Conservation (phyloP, 1,140 invertebrate species). For the Metopolophium dirhodum region DNA sequence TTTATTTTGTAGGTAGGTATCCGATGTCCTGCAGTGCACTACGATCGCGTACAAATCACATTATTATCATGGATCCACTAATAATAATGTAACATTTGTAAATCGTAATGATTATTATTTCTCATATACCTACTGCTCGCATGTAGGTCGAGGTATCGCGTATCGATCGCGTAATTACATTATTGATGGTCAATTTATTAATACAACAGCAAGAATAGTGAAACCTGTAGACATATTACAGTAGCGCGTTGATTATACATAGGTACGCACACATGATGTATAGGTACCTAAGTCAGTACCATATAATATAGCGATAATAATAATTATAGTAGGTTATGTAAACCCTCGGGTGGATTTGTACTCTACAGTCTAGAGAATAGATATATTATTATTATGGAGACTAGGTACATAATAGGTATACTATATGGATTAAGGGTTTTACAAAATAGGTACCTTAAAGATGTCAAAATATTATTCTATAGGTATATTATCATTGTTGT, state of each 20-base stretch:
- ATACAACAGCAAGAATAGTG: neutral
- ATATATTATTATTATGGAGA: neutral
- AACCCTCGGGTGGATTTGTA: neutral
- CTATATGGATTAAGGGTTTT: neutral
- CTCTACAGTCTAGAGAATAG: neutral
- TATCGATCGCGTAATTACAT: constrained; percentile 21
- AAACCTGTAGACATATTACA: neutral
- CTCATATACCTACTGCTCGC: neutral
- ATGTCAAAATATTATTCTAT: neutral
- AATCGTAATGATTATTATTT: constrained; percentile 34
- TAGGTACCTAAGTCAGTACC: neutral
- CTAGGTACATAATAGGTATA: too few relatives aligned
- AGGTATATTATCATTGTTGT: too few relatives aligned
- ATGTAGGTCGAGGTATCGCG: constrained; percentile 51
- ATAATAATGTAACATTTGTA: neutral
- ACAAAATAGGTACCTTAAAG: too few relatives aligned
- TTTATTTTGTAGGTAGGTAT: neutral
- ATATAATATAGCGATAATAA: neutral
- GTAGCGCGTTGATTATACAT: neutral
- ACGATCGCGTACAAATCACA: constrained; percentile 8
- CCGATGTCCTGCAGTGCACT: neutral
- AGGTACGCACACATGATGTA: neutral
- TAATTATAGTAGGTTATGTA: constrained; percentile 7
- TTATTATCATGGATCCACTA: neutral
- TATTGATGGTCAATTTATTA: neutral